A percentile compares a stretch with the other conserved stretches of the same genome.
phyloP scores from a whole-genome alignment of 2,888 invertebrate species.

The Conops quadrifasciatus region DNA sequence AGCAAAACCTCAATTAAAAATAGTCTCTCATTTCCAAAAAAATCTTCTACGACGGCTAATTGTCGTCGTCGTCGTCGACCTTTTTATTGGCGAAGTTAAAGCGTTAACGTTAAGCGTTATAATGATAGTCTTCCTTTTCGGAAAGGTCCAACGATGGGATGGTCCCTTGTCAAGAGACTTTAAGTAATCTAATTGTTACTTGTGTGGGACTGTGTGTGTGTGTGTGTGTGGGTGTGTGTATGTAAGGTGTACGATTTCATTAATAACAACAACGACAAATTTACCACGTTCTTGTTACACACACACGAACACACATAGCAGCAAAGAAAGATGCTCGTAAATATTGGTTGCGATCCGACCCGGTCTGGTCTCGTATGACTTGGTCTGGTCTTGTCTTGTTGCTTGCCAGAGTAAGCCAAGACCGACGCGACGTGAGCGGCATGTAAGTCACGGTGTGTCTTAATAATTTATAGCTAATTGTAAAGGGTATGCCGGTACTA shows the following conservation, averaged over 20 bases:
- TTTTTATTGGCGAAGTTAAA: slow-evolving; percentile 34
- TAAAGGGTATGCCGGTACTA: slow-evolving; percentile 19
- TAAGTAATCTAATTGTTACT: slow-evolving; percentile 1
- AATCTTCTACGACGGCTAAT: slow-evolving; percentile 16
- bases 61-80: slow-evolving; percentile 32
- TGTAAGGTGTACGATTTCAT: slow-evolving; percentile 25
- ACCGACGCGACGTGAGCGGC: neutral
- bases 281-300: neutral
- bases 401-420: no score
- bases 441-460: slow-evolving; percentile 31
- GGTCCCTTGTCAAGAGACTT: neutral
- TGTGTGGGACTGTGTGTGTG: neutral
- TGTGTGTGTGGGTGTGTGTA: neutral
- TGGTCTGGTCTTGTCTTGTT: neutral
- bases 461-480: slow-evolving; percentile 37
- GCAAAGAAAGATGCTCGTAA: neutral
- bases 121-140: slow-evolving; percentile 8
- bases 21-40: slow-evolving; percentile 3
- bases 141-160: neutral
- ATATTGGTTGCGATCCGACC: slow-evolving; percentile 13
- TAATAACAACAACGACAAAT: slow-evolving; percentile 8
- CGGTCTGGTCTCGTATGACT: neutral
- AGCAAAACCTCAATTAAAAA: slow-evolving; percentile 22
- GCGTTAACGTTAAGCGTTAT: slow-evolving; percentile 28
- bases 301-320: neutral